phyloP scores from a whole-genome alignment of 2,888 invertebrate genomes.

The Drosophila hawaiiensis region DNA sequence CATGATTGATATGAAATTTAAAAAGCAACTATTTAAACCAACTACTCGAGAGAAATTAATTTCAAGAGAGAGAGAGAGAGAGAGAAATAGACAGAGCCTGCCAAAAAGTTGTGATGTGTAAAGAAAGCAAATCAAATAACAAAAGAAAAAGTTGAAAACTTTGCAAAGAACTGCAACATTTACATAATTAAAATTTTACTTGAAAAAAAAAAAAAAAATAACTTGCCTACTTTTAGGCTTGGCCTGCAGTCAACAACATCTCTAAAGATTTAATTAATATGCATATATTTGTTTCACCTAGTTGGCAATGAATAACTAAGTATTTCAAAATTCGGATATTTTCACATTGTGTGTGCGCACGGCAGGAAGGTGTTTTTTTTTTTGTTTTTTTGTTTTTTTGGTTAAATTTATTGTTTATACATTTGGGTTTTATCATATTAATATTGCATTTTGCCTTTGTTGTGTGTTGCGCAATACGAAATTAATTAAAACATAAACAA shows the following conservation, averaged over 20 bases:
- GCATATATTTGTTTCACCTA: conserved; percentile 25
- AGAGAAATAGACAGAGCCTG: conserved; percentile 4
- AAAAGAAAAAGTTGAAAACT: conserved; percentile 46
- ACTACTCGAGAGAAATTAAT: conserved; percentile 55
- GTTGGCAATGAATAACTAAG: conserved; percentile 42
- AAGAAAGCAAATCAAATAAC: conserved; percentile 26
- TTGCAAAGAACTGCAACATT: conserved; percentile 22
- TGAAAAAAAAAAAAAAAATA: not conserved
- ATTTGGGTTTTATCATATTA: conserved; percentile 25
- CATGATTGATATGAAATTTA: conserved; percentile 57
- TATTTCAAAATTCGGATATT: conserved; percentile 20
- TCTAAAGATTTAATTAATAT: conserved; percentile 28
- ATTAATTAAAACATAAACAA: conserved; percentile 43
- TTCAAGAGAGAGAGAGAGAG: conserved; percentile 39
- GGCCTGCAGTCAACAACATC: conserved; percentile 4
- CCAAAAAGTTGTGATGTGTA: conserved; percentile 7
- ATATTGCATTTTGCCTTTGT: conserved; percentile 34
- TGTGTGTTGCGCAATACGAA: conserved; percentile 20
- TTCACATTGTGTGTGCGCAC: conserved; percentile 75
- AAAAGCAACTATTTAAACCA: conserved; percentile 53
- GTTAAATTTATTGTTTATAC: conserved; percentile 1
- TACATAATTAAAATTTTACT: conserved; percentile 24
- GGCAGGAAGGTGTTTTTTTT: conserved; percentile 84
- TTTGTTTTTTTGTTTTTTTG: conserved; percentile 16
- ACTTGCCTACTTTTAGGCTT: conserved; percentile 56